Evolutionary conservation across 2,888 invertebrate species (phyloP), one percentile per base, ranked within the genome.

Genomic region (Sphinx pinastri): DNA sequence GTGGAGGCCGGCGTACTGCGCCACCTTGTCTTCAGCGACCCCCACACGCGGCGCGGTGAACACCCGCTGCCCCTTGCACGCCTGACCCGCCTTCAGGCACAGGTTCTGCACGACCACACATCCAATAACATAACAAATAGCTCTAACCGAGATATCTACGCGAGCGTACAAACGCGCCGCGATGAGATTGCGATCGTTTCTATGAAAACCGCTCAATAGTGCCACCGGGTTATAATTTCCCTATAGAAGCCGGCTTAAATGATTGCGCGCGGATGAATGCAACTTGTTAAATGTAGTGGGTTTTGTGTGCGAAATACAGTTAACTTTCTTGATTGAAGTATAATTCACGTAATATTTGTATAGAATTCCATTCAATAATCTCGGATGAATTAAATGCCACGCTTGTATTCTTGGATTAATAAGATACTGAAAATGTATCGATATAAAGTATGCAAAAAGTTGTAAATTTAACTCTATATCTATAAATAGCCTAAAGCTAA

Each of bases 1-100:
- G 86, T 98, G 98, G 0, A 98, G 94, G 0, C 97, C 97, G 0
- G 98, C 98, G 87, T 98, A 98, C 86, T 98, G 98, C 0, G 98
- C 97, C 31, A 98, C 97, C 90, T 98, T 98, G 87, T 98, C 98
- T 78, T 98, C 98, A 2, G 98, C 97, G 11, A 98, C 98, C 60
- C 98, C 98, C 79, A 98, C 96, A 77, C 97, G 95, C 11, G 98
- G 98, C 72, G 96, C 95, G 76, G 96, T 96, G 94, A 97, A 98
- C 70, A 96, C 93, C 69, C 98, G 95, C 79, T 96, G 97, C 57
- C 96, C 96, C 89, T 98, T 98, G 93, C 98, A 98, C 67, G 98
- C 98, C 83, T 98, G 97, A 76, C 96, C 96, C 71, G 97, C 96
- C 92, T 98, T 97, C 83, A 98, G 94, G 89, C 98, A 98, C 75